Evolutionary conservation across 2,888 invertebrate species (phyloP).

Genomic region (Catocala nupta): DNA sequence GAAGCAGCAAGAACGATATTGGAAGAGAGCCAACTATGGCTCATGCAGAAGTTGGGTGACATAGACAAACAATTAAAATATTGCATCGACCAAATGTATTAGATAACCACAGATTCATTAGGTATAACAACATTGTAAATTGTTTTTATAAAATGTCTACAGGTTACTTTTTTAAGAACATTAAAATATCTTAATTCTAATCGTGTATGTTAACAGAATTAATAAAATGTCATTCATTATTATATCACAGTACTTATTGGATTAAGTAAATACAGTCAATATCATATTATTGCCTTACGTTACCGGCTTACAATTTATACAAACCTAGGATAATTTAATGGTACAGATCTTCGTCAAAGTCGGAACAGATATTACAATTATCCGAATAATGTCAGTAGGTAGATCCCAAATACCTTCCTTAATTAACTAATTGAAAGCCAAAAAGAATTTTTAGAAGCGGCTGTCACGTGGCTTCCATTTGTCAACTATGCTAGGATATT

Average conservation of each 20-base stretch:
- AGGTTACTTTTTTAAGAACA: slow-evolving; percentile 38
- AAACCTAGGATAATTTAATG: too few species aligned
- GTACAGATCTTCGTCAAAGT: too few species aligned
- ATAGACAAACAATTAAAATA: slow-evolving; percentile 72
- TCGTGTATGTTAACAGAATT: slow-evolving; percentile 49
- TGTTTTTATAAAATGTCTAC: slow-evolving; percentile 51
- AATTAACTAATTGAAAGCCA: too few species aligned
- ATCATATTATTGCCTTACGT: slow-evolving; percentile 44
- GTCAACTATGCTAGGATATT: too few species aligned
- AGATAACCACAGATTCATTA: slow-evolving; percentile 7
- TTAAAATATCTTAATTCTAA: slow-evolving; percentile 48
- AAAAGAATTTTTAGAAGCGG: too few species aligned
- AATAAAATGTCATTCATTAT: slow-evolving; percentile 61
- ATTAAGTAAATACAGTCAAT: slow-evolving; percentile 57
- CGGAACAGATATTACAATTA: too few species aligned
- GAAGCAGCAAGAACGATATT: slow-evolving; percentile 60
- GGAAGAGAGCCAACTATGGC: slow-evolving; percentile 72
- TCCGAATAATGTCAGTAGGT: too few species aligned
- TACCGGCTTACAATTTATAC: slow-evolving; percentile 18
- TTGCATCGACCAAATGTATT: slow-evolving; percentile 77
- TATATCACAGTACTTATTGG: slow-evolving; percentile 64
- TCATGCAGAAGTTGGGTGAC: slow-evolving; percentile 65
- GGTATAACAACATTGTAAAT: slow-evolving; percentile 36
- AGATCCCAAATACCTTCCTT: too few species aligned
- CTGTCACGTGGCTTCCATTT: too few species aligned